Evolutionary conservation across 2,797 vertebrate species (phyloP), one percentile per base, ranked within the genome.

Genomic region (Neomorphus geoffroyi): DNA sequence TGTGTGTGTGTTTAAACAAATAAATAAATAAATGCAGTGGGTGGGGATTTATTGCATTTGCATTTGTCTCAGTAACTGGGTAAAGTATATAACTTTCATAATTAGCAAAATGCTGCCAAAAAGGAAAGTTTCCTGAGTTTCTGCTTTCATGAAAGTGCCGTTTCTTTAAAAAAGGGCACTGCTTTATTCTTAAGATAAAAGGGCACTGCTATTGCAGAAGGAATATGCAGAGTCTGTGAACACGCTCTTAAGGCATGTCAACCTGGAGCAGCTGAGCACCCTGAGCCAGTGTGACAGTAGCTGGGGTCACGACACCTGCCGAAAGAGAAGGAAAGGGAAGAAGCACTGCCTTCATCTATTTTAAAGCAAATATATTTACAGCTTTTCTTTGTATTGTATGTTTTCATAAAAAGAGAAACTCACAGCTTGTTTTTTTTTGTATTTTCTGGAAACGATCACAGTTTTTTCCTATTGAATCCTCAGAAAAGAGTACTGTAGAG

Each of bases 391-490:
- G 35, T n/a, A 62, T 88, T 90, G 28, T 43, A 5, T 64, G 9
- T 51, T 75, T 78, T 78, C 19, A 61, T 35, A 18, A 23, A 87
- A 87, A 87, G 24, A 80, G 92, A 72, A 90, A 7, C 23, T 58
- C 41, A 33, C 0, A 1, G 48, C 37, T 37, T 10, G 1, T 18
- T 7, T 33, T 1, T 27, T 77, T 43, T 22, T 22, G 1, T 2
- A 0, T 77, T 89, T 80, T 72, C 50, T 75, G 43, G 69, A 80
- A 78, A 18, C 0, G 0, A 10, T 85, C 30, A 61, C 22, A 39
- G 15, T 18, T 18, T 89, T 85, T 77, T 83, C 35, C 21, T 50
- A 3, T 19, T 30, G 53, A 9, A 4, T 69, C 15, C 18, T 91
- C 17, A 26, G 54, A 64, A 82, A 51, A 64, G 4, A 32, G 8